phyloP scores from a whole-genome alignment of 1,140 invertebrate genomes.

The Drosophila oshimai region DNA sequence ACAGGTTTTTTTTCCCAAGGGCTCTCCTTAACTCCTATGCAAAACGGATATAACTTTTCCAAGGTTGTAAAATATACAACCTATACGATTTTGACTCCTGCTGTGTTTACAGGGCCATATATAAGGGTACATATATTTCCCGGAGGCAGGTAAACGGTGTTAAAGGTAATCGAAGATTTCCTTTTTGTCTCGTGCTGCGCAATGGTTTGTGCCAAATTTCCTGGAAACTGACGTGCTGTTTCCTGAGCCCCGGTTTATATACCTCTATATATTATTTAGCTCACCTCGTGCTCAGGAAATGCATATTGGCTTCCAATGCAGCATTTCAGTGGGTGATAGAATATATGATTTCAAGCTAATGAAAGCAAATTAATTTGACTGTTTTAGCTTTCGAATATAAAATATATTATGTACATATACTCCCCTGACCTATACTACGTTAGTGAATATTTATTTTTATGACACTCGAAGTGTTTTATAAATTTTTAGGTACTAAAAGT shows the following conservation, averaged over 20 bases:
- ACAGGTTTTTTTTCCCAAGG: constrained; percentile 2
- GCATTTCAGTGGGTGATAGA: neutral
- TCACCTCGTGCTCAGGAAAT: neutral
- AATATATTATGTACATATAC: too few species aligned
- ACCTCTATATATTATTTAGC: neutral
- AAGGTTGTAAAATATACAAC: constrained; percentile 19
- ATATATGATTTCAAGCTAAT: neutral
- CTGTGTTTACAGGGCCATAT: constrained; percentile 47
- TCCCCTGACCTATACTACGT: too few species aligned
- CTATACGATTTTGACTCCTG: constrained; percentile 42
- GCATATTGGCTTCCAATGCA: constrained; percentile 11
- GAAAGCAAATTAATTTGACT: neutral
- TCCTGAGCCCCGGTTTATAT: constrained; percentile 15
- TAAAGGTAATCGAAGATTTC: constrained; percentile 48
- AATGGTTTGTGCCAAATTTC: constrained; percentile 51
- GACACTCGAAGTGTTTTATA: too few species aligned
- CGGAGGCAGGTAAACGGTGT: constrained; percentile 27
- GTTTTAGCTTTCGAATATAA: neutral
- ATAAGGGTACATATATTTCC: constrained; percentile 4
- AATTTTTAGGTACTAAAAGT: too few species aligned
- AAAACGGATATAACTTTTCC: constrained; percentile 34
- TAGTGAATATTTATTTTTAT: too few species aligned
- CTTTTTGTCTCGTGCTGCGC: constrained; percentile 58
- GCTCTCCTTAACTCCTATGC: neutral
- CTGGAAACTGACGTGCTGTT: constrained; percentile 45